A percentile compares a stretch with the other conserved stretches of the same genome.
phyloP scores from a whole-genome alignment of 2,888 invertebrate genomes.

The Hymenopus coronatus region DNA sequence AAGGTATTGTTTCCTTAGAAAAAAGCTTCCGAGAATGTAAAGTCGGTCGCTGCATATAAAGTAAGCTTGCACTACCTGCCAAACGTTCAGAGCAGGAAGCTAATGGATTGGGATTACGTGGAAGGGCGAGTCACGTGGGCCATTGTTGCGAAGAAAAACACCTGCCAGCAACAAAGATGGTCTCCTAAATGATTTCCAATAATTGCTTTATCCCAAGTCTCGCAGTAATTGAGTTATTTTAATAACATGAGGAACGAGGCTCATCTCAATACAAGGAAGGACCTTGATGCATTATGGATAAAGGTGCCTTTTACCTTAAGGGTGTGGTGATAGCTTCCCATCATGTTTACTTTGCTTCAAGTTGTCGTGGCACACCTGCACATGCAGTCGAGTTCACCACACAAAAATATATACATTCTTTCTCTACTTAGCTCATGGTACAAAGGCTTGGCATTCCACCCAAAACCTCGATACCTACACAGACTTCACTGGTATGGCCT shows the following conservation, averaged over 20 bases:
- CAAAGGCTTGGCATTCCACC: too few relatives aligned
- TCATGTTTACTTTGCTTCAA: background rate
- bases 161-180: background rate
- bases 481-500: too few relatives aligned
- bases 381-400: too few relatives aligned
- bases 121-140: background rate
- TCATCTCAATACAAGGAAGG: background rate
- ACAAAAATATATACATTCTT: too few relatives aligned
- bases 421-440: too few relatives aligned
- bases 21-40: too few relatives aligned
- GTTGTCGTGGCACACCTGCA: too few relatives aligned
- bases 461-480: too few relatives aligned
- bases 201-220: background rate
- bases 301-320: background rate
- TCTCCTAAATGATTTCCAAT: background rate
- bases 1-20: too few relatives aligned
- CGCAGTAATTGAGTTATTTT: background rate
- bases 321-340: background rate
- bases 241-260: background rate
- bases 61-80: background rate
- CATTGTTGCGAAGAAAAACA: background rate
- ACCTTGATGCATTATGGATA: background rate
- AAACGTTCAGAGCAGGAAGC: background rate
- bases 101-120: background rate
- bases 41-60: background rate